Evolutionary conservation across 2,888 invertebrate genomes (phyloP), one percentile per base, ranked within the genome.

Genomic region (Machimus rusticus): DNA sequence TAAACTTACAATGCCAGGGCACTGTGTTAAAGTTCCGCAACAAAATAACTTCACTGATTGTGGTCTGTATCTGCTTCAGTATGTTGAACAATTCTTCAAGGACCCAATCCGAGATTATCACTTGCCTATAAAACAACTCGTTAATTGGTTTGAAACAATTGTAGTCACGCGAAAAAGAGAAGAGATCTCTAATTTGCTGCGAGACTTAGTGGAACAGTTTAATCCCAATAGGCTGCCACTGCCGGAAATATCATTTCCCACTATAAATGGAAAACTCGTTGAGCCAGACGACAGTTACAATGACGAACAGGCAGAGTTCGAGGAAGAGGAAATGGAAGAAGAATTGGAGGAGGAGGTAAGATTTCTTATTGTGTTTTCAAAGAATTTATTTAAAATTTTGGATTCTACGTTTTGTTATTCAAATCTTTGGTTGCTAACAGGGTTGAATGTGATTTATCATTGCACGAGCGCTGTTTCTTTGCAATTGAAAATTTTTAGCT

Each of bases 31-130:
- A 93, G 97, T 98, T 89, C 99, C 99, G n/a, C 98, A 99, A 92
- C 99, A 99, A 93, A 97, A 96, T 89, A 99, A 99, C 94, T 98
- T 96, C 91, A 97, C 97, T 66, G 99, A 99, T 92, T 99, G 99
- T 93, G 99, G 99, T 0, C 94, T 99, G 16, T 99, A 97, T 93
- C 94, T 99, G 88, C 93, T 99, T 86, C 98, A 99, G 92, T 99
- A 99, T 94, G 98, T 98, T 5, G 99, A 99, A 93, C 96, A 96
- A 88, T 99, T 99, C 93, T 98, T 99, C 92, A 95, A 96, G 94
- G 95, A 95, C 91, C 98, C 98, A 0, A 95, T 98, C 87, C 94
- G 94, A 89, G 96, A 98, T 92, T 98, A 96, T 91, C 93, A 94
- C 84, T 93, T 97, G 89, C 98, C 98, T 37, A 97, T 98, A 90